Evolutionary conservation across 1,140 invertebrate genomes (phyloP).

Genomic region (Acarapis woodi): DNA sequence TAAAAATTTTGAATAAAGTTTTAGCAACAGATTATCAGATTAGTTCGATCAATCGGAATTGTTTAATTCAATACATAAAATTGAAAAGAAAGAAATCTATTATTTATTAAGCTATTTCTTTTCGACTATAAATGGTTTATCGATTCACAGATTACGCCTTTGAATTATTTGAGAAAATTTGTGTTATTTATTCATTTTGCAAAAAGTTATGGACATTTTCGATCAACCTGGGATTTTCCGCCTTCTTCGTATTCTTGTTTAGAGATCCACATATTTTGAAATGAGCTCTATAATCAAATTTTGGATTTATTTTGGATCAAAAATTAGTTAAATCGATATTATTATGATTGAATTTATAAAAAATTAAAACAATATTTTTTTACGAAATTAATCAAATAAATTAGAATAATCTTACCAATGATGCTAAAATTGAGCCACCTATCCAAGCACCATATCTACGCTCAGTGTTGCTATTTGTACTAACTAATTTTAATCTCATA

Average conservation of each 20-base stretch:
- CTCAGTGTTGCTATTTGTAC: conserved; percentile 46
- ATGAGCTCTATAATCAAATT: conserved; percentile 32
- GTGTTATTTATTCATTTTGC: neutral
- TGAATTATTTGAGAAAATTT: neutral
- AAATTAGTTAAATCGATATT: neutral
- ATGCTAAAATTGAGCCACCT: conserved; percentile 77
- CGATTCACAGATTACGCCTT: too few relatives aligned
- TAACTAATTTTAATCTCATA: conserved; percentile 55
- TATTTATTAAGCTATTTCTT: too few relatives aligned
- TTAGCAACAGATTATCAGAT: too few relatives aligned
- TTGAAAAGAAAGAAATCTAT: too few relatives aligned
- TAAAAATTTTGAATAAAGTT: too few relatives aligned
- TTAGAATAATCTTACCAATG: conserved; percentile 34
- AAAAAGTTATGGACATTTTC: conserved; percentile 38
- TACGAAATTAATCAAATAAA: neutral
- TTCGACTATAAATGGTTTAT: too few relatives aligned
- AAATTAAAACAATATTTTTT: neutral
- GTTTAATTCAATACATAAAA: too few relatives aligned
- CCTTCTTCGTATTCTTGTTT: conserved; percentile 86
- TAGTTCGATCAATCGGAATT: too few relatives aligned
- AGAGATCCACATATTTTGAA: conserved; percentile 94
- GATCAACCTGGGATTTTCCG: conserved; percentile 63
- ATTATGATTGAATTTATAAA: neutral
- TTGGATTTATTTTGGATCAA: neutral
- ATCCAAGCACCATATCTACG: conserved; percentile 79